Evolutionary conservation across 2,888 invertebrate genomes (phyloP), one percentile per base, ranked within the genome.

Genomic region (Strigamia crassipes): DNA sequence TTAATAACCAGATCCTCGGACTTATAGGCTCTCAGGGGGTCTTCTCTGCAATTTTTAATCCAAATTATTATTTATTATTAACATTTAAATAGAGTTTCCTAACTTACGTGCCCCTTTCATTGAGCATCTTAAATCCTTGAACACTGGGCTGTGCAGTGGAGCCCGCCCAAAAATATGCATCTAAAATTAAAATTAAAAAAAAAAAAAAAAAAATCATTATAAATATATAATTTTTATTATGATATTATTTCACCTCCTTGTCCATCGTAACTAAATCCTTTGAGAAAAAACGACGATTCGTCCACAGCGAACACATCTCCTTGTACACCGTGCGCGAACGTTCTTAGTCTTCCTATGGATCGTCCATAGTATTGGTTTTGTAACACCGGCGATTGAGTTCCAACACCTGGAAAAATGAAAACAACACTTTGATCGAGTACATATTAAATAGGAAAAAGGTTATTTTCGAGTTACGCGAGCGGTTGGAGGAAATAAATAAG

Each of bases 301-400:
- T 96, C 96, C 0, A 96, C 94, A 5, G 95, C 96, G 88, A 92
- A 96, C 82, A 96, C 94, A 86, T 92, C 92, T 12, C 96, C 96
- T 13, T 46, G 38, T 15, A 83, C 83, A 1, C 42, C 41, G n/a
- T 79, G 83, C 0, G 82, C 81, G 38, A 78, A 51, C 21, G 38
- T 83, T n/a, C 82, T 41, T 8, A 83, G 56, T 23, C 78, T 78
- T 9, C 83, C 82, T 4, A 83, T 34, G 15, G 51, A 41, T 61
- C 78, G 61, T n/a, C 83, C 83, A 31, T 23, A 83, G 31, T 82
- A 78, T 13, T 79, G 82, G 41, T 23, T 42, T 42, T 79, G 79
- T 41, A 18, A 38, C 1, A 27, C 18, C n/a, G 42, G 38, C 9
- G 15, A 38, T n/a, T 31, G 38, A 27, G n/a, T n/a, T 31, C 34